phyloP scores from a whole-genome alignment of 1,140 invertebrate species.

The Dendrolimus punctatus region DNA sequence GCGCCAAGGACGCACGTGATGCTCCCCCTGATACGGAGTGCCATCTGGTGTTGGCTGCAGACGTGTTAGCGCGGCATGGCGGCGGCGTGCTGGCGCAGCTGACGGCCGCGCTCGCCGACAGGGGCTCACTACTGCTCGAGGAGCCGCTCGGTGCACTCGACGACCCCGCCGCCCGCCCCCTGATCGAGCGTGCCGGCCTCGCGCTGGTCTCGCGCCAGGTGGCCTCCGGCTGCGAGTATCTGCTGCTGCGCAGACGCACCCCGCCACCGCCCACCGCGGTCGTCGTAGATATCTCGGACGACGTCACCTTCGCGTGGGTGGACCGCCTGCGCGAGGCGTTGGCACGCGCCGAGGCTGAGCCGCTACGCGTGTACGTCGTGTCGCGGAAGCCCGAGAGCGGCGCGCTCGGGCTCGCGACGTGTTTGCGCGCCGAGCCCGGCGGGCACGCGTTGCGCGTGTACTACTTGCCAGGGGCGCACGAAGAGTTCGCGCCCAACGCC shows the following conservation, averaged over 20 bases:
- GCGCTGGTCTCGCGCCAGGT: conserved; percentile 71
- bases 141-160: conserved; percentile 76
- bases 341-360: conserved; percentile 73
- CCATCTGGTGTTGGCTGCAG: conserved; percentile 77
- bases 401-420: conserved; percentile 90
- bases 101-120: conserved; percentile 75
- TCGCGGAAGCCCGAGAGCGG: conserved; percentile 71
- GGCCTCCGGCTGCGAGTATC: conserved; percentile 73
- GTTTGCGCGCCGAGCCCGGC: conserved; percentile 87
- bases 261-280: conserved; percentile 48
- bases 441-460: conserved; percentile 82
- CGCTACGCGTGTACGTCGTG: conserved; percentile 80
- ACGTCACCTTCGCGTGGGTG: conserved; percentile 85
- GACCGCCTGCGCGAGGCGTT: conserved; percentile 83
- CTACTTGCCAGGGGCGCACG: conserved; percentile 78
- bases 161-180: conserved; percentile 35
- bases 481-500: conserved; percentile 75
- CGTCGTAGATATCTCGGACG: conserved; percentile 77
- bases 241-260: conserved; percentile 73
- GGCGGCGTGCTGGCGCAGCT: conserved; percentile 73
- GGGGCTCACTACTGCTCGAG: conserved; percentile 85
- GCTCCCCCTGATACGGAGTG: conserved; percentile 76
- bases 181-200: conserved; percentile 67
- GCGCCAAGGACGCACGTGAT: conserved; percentile 67
- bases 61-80: conserved; percentile 73